phyloP scores from a whole-genome alignment of 2,113 vertebrate genomes.

The Neoarius graeffei region DNA sequence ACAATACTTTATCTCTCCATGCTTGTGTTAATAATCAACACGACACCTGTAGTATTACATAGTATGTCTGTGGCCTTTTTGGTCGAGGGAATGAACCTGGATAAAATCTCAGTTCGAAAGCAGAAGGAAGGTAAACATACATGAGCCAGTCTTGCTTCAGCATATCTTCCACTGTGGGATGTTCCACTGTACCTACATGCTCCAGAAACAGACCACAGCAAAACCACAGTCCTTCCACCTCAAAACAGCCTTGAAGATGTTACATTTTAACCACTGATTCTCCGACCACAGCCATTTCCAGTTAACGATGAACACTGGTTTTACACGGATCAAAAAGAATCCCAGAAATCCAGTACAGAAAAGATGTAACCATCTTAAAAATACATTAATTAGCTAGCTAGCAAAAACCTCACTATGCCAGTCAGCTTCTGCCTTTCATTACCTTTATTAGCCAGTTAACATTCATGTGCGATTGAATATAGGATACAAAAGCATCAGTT shows the following conservation, averaged over 20 bases:
- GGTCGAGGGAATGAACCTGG: not conserved
- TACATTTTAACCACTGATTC: not conserved
- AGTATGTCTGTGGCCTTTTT: not conserved
- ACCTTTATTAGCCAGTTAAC: not conserved
- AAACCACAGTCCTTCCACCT: not conserved
- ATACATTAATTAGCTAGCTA: not conserved
- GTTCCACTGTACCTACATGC: not conserved
- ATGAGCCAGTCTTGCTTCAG: not conserved
- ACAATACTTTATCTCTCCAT: not conserved
- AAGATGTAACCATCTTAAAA: not conserved
- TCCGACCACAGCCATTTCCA: too few species aligned
- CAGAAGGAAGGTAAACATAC: not conserved
- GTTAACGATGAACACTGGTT: conserved; percentile 5
- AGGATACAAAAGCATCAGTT: not conserved
- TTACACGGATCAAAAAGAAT: not conserved
- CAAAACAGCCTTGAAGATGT: not conserved
- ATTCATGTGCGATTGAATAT: not conserved
- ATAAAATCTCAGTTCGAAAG: not conserved
- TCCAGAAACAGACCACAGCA: not conserved
- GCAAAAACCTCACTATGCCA: not conserved
- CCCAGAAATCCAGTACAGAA: not conserved
- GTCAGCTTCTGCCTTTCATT: not conserved
- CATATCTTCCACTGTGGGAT: not conserved
- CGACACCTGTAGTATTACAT: not conserved
- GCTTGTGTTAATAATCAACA: not conserved